Evolutionary conservation across 2,888 invertebrate genomes (phyloP).

Genomic region (Temnothorax unifasciatus): DNA sequence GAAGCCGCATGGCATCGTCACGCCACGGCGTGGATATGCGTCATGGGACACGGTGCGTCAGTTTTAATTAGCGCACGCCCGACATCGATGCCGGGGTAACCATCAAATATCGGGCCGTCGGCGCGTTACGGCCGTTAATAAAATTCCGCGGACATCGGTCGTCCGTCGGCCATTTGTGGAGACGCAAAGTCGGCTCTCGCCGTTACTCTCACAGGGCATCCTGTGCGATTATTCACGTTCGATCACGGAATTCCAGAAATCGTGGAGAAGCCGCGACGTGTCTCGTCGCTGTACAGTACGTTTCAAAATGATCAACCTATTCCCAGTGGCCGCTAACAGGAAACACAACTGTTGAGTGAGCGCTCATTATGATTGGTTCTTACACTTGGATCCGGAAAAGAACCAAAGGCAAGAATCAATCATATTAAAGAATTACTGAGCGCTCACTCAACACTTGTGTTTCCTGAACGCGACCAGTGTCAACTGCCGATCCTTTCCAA

Average conservation of each 20-base stretch:
- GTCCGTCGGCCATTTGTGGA: slow-evolving; percentile 61
- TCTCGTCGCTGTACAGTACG: not conserved
- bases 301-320: not conserved
- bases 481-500: not conserved
- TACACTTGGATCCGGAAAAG: no score
- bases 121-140: slow-evolving; percentile 78
- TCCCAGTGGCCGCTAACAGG: no score
- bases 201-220: slow-evolving; percentile 23
- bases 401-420: not conserved
- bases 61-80: slow-evolving; percentile 80
- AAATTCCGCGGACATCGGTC: slow-evolving; percentile 71
- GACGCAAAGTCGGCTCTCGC: slow-evolving; percentile 57
- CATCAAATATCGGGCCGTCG: slow-evolving; percentile 75
- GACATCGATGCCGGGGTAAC: slow-evolving; percentile 74
- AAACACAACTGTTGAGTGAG: no score
- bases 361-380: no score
- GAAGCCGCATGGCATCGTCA: slow-evolving; percentile 35
- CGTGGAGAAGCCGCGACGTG: not conserved
- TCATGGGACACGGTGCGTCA: slow-evolving; percentile 76
- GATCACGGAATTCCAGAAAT: slow-evolving; percentile 27
- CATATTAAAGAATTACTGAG: no score
- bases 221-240: slow-evolving; percentile 59
- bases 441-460: no score
- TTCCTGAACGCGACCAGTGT: no score
- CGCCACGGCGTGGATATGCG: slow-evolving; percentile 59